Base-by-base conservation (phyloP, 1,140 invertebrate species). In the Micrasema longulum region DNA sequence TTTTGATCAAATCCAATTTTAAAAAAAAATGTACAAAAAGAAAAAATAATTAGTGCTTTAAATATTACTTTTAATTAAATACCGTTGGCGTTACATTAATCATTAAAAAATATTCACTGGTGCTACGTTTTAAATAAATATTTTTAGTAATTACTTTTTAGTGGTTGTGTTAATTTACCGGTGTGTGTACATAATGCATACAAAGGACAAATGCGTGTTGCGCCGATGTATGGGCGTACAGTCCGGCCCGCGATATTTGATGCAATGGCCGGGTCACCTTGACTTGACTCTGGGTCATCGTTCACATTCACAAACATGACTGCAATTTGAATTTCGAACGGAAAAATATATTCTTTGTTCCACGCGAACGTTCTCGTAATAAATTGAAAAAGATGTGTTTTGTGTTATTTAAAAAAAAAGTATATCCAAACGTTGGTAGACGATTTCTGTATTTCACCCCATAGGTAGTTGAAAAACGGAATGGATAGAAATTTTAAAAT, bases 251-350 rank as follows among this genome's bases (percentile, higher is more conserved):
- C 55, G 20, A 20, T 18, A 10, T 60, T 60, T 41, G 55, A 60
- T 74, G 72, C 72, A 74, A 66, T 64, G 72, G 72, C 67, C 72
- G 47, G 72, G 72, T 74, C 72, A 74, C 72, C 72, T 74, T 74
- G 53, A 38, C 43, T 47, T 16, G 36, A 41, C 66, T 63, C 31
- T 73, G 68, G 72, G 67, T 74, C 72, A 74, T 74, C 69, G 72
- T 70, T 70, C 72, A 74, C 23, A 35, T 20, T 0, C n/a, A 9
- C 55, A n/a, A 31, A 35, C 36, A 14, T 11, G 55, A 60, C 14
- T 22, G 9, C 43, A 22, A 23, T 52, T 23, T 23, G 48, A 18
- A 52, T 52, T 52, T 52, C 48, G 22, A 14, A 22, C 48, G 11
- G 11, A 18, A 11, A 20, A 22, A 11, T 20, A 7, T n/a, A 47